Base-by-base conservation (phyloP, 2,797 vertebrate genomes). In the Otolemur crassicaudatus region DNA sequence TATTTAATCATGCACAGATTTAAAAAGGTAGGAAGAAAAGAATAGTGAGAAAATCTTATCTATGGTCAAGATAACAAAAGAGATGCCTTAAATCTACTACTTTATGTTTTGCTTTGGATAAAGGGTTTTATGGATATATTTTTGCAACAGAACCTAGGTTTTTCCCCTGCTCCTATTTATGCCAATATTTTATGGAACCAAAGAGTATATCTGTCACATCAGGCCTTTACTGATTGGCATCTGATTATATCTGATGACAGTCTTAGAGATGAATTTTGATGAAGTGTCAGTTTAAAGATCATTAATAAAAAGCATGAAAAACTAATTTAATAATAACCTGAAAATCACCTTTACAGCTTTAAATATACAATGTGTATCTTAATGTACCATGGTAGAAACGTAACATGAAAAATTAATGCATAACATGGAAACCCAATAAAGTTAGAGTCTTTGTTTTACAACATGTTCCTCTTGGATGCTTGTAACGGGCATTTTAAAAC, bases 181-280 rank as follows among this genome's bases (percentile, higher is more conserved):
- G 72, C 34, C 81, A 46, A 67, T 40, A 72, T 93, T 97, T 94
- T 95, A n/a, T 96, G 88, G 60, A 77, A 87, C 63, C 60, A 77
- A 70, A 92, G 79, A 77, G 20, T 88, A n/a, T 86, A 89, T 81
- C 53, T 87, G 12, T 95, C 81, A 88, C 27, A 87, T 84, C 34
- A 95, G 63, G 23, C 75, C 93, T 95, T 93, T 43, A 76, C 61
- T 96, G 93, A 91, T 65, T 91, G 94, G 58, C 73, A 76, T 91
- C 75, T 94, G 85, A 87, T 96, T 96, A 84, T 96, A 56, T 90
- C 56, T 94, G 79, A 75, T 93, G 80, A 58, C 40, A 93, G 1
- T 82, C 19, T 67, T 85, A 77, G 86, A 90, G 67, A 81, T 91
- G 73, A 91, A 34, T 96, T 95, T 96, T 97, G 81, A 82, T 95